Conservation (phyloP, 2,888 invertebrate genomes). For the Magallana nippona region DNA sequence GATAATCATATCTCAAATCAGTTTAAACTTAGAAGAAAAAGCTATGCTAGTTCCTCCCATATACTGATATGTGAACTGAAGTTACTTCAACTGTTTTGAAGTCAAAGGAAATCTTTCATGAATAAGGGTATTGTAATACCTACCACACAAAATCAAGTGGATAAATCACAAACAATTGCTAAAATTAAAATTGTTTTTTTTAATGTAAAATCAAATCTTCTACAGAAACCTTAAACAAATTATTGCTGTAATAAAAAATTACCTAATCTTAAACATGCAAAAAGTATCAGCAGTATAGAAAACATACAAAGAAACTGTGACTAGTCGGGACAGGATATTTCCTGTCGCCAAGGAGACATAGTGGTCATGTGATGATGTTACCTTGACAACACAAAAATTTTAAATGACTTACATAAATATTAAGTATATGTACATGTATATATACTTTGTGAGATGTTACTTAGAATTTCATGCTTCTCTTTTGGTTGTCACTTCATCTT, state of each 20-base stretch:
- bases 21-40: too few species aligned
- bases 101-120: too few species aligned
- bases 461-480: too few species aligned
- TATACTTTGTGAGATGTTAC: background rate
- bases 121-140: background rate
- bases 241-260: constrained; percentile 28
- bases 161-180: background rate
- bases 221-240: constrained; percentile 26
- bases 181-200: background rate
- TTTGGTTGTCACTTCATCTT: too few species aligned
- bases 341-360: constrained; percentile 13
- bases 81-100: too few species aligned
- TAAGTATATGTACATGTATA: background rate
- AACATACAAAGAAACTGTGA: constrained; percentile 2
- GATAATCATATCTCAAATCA: too few species aligned
- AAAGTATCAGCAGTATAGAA: constrained; percentile 27
- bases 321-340: constrained; percentile 1
- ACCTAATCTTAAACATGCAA: constrained; percentile 22
- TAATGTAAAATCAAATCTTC: constrained; percentile 30
- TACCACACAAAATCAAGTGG: background rate
- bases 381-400: background rate
- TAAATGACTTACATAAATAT: background rate
- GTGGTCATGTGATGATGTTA: constrained; percentile 24
- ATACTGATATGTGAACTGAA: too few species aligned
- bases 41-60: too few species aligned